Evolutionary conservation across 2,113 vertebrate species (phyloP), one percentile per base, ranked within the genome.

Genomic region (Bettongia penicillata): DNA sequence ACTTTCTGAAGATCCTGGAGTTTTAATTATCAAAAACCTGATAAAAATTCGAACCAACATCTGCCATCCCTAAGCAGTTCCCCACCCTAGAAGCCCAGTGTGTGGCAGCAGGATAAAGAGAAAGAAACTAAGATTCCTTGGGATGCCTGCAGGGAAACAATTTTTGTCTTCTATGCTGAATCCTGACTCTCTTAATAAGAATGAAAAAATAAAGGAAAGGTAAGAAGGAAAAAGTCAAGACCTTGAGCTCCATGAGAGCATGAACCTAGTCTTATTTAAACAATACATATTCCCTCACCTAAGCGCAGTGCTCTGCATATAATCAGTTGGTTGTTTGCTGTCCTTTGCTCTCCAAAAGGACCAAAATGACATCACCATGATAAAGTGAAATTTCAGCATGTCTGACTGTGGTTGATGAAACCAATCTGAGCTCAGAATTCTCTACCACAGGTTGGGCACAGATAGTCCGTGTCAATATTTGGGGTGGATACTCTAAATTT

Each of bases 21-120:
- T 97, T 97, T 97, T 96, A 98, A 98, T 97, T 91, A 98, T 93
- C 94, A 97, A 97, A 98, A 94, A 93, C 96, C 96, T 97, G 96
- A 97, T 98, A 96, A 98, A 98, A 98, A 95, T 96, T 98, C 25
- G 98, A 98, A 97, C 94, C 97, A 98, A 97, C 98, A 98, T 98
- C 97, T 98, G 97, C 97, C 97, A 96, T 84, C 96, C 6, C 52
- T 92, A 95, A 97, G 94, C n/a, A 2, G 94, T 84, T 84, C n/a
- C 68, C 68, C 16, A 84, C 19, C 68, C 68, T 37, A 84, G 98
- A 96, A 93, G 95, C 93, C 55, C 97, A 95, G 89, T 95, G 48
- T 0, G 0, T 95, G 96, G 91, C n/a, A 93, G 52, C 1, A 51
- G 96, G 93, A 97, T 93, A 55, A 90, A 23, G 95, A 19, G 48